These are phyloP conservation scores for Bubalus kerabau DNA, from an alignment of 2,113 vertebrate species.

Conservation along the genomic window DNA sequence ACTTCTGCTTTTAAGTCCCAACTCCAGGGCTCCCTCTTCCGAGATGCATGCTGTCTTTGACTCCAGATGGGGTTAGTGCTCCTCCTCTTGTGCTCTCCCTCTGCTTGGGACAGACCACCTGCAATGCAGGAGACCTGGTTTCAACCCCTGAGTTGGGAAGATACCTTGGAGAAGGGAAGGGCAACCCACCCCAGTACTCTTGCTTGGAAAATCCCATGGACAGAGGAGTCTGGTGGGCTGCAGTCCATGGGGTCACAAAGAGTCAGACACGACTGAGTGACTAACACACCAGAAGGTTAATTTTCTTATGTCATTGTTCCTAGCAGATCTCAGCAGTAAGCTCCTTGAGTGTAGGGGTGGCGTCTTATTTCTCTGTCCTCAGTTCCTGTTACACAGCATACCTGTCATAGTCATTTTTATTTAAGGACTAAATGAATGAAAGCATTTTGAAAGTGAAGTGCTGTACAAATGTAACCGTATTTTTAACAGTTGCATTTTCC, in stretches of 20 bases:
- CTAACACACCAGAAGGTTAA: not conserved
- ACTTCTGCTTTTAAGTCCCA: not conserved
- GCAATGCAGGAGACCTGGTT: not conserved
- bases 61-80: not conserved
- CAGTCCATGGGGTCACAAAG: not conserved
- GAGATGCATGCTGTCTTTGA: not conserved
- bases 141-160: not conserved
- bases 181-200: not conserved
- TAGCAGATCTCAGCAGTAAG: not conserved
- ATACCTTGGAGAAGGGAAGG: not conserved
- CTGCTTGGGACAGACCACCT: not conserved
- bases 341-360: not conserved
- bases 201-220: not conserved
- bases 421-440: conserved; percentile 14
- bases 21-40: not conserved
- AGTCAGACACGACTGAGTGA: not conserved
- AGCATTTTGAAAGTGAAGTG: not conserved
- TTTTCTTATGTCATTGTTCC: not conserved
- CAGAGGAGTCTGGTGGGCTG: not conserved
- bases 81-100: not conserved
- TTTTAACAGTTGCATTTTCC: not conserved
- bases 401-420: not conserved
- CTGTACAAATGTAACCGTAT: not conserved
- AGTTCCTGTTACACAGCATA: not conserved
- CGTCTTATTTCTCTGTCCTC: not conserved